These are phyloP conservation scores for Philereme transversata DNA, from an alignment of 2,888 invertebrate genomes.

Conservation along the genomic window DNA sequence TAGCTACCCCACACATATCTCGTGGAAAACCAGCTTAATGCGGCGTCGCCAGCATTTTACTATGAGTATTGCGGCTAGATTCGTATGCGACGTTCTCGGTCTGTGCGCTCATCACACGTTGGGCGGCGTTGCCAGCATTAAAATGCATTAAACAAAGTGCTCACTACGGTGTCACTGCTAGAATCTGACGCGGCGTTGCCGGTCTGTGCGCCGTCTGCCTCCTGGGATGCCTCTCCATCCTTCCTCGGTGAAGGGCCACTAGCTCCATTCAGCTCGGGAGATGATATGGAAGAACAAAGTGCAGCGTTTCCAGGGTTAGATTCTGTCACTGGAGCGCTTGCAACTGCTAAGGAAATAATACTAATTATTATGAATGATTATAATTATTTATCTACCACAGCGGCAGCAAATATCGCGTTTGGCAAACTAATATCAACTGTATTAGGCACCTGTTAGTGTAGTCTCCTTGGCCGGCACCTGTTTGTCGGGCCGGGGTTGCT, in stretches of 20 bases:
- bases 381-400: background rate
- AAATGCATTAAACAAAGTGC: slow-evolving; percentile 20
- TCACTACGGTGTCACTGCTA: slow-evolving; percentile 76
- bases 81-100: slow-evolving; percentile 7
- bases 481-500: slow-evolving; percentile 50
- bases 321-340: slow-evolving; percentile 62
- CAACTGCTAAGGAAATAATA: slow-evolving; percentile 52
- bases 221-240: slow-evolving; percentile 30
- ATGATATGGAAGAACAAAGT: slow-evolving; percentile 74
- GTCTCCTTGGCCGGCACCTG: slow-evolving; percentile 59
- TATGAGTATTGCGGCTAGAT: background rate
- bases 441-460: slow-evolving; percentile 53
- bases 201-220: slow-evolving; percentile 29
- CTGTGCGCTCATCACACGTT: background rate
- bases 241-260: slow-evolving; percentile 36
- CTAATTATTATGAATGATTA: background rate
- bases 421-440: no score
- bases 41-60: slow-evolving; percentile 2
- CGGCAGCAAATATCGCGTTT: no score
- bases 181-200: slow-evolving; percentile 60
- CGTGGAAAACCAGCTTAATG: background rate
- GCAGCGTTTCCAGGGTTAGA: slow-evolving; percentile 45
- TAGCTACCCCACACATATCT: no score
- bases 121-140: slow-evolving; percentile 11
- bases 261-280: slow-evolving; percentile 68